Conservation (phyloP, 2,797 vertebrate genomes). For the Bovichtus variegatus region DNA sequence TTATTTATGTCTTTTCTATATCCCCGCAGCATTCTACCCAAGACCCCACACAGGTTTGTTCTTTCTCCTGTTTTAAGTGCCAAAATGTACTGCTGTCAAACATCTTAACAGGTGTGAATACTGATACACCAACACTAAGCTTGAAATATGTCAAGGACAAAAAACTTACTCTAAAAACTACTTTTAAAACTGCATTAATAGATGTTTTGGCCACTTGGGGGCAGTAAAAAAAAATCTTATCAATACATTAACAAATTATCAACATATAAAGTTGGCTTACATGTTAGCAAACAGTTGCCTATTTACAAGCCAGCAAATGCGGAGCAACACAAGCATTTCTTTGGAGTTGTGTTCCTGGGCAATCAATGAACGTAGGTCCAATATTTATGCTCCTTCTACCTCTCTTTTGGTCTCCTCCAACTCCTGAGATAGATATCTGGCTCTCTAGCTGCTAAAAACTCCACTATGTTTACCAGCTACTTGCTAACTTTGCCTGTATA, state of each 20-base stretch:
- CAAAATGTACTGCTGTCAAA: conserved; percentile 45
- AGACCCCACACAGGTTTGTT: conserved; percentile 64
- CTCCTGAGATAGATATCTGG: neutral
- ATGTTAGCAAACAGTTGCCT: neutral
- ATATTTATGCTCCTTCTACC: neutral
- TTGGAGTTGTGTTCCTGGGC: neutral
- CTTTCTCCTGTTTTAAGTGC: conserved; percentile 45
- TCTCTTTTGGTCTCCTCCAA: neutral
- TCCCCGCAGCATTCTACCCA: conserved; percentile 59
- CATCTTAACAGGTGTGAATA: conserved; percentile 45
- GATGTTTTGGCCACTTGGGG: neutral
- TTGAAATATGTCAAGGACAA: conserved; percentile 47
- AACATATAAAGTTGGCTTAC: neutral
- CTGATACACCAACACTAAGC: conserved; percentile 2
- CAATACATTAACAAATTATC: neutral
- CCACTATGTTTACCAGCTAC: neutral
- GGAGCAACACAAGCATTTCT: neutral
- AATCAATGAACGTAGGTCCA: neutral
- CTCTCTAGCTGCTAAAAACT: neutral
- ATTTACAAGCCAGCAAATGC: neutral
- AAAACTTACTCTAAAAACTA: neutral
- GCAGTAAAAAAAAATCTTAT: neutral
- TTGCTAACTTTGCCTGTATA: neutral
- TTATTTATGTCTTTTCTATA: conserved; percentile 68
- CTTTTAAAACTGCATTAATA: conserved; percentile 2